phyloP scores from a whole-genome alignment of 2,888 invertebrate species.

The Machimus atricapillus region DNA sequence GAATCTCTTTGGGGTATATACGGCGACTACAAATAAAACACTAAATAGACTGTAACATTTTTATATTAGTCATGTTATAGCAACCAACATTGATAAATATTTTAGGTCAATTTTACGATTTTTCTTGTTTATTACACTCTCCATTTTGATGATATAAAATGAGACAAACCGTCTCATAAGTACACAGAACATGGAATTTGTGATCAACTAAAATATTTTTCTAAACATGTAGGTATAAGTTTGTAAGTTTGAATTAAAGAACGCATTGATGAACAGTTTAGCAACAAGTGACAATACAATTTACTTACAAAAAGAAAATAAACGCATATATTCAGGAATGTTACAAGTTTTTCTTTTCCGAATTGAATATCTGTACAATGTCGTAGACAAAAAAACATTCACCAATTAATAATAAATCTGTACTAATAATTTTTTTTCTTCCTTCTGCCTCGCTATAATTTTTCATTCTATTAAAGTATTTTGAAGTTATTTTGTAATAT shows the following conservation, averaged over 20 bases:
- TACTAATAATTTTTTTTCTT: not conserved
- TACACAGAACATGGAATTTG: not conserved
- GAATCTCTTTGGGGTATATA: no score
- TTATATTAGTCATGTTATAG: conserved; percentile 32
- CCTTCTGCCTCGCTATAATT: not conserved
- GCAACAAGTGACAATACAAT: not conserved
- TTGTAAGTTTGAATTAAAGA: not conserved
- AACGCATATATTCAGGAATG: not conserved
- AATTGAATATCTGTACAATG: conserved; percentile 10
- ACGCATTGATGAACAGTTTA: not conserved
- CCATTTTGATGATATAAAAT: not conserved
- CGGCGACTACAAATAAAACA: not conserved
- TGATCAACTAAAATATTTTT: not conserved
- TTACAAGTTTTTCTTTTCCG: not conserved
- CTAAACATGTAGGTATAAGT: not conserved
- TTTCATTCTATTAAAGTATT: not conserved
- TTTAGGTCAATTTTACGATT: conserved; percentile 8
- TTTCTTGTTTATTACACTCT: conserved; percentile 1
- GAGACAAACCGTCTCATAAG: not conserved
- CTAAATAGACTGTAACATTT: not conserved
- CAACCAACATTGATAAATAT: conserved; percentile 37
- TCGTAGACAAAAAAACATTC: not conserved
- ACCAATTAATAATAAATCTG: not conserved
- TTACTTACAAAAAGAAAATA: not conserved
- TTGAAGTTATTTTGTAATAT: conserved; percentile 1